Percentiles rank a stretch among this genome's conserved stretches.
Conservation (phyloP, 1,140 invertebrate species). For the Condylostylus longicornis region DNA sequence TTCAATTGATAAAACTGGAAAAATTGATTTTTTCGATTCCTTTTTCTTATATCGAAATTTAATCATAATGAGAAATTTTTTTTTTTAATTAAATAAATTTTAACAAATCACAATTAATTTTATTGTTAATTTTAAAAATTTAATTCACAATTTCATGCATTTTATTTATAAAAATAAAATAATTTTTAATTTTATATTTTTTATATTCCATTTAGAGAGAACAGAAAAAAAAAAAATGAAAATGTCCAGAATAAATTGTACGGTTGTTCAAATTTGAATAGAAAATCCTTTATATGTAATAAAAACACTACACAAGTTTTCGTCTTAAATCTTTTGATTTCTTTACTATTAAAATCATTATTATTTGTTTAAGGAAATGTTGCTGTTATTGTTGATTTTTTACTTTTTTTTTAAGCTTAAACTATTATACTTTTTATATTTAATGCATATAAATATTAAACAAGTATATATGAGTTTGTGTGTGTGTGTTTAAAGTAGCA, state of each 20-base stretch:
- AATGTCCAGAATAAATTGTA: constrained; percentile 19
- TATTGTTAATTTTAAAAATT: neutral
- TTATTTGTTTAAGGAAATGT: too few relatives aligned
- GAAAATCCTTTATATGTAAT: too few relatives aligned
- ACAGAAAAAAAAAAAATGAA: constrained; percentile 1
- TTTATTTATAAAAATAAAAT: neutral
- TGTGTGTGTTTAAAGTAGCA: too few relatives aligned
- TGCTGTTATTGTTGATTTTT: too few relatives aligned
- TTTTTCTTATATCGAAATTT: constrained; percentile 48
- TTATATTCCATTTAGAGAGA: neutral
- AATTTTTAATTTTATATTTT: neutral
- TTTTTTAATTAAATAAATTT: neutral
- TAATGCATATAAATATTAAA: too few relatives aligned
- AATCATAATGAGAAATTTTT: constrained; percentile 34
- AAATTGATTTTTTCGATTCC: constrained; percentile 30
- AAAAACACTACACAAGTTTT: too few relatives aligned
- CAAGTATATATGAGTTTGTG: too few relatives aligned
- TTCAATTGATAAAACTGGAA: neutral
- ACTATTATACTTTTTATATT: too few relatives aligned
- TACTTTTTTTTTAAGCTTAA: too few relatives aligned
- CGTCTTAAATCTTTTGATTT: too few relatives aligned
- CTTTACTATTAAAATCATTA: too few relatives aligned
- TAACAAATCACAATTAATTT: neutral
- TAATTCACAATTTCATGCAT: neutral
- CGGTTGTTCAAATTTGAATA: too few relatives aligned